Conservation (phyloP, 2,797 vertebrate species). For the Macropus fuliginosus region DNA sequence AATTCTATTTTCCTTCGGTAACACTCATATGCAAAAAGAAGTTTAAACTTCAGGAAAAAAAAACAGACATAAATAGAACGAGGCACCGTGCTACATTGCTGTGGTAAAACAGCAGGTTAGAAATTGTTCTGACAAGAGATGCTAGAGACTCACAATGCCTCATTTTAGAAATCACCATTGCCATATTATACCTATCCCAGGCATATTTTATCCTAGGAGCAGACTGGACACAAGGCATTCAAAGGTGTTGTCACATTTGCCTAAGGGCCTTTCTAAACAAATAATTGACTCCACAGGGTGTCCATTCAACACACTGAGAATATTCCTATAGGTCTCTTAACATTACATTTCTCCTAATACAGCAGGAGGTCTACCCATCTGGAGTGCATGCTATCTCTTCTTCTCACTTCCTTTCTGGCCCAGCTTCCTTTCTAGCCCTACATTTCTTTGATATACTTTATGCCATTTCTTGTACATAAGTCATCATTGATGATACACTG, state of each 20-base stretch:
- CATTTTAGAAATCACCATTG: background rate
- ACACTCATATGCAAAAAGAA: background rate
- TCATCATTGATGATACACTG: background rate
- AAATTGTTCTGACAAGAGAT: background rate
- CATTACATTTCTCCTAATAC: background rate
- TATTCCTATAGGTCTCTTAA: background rate
- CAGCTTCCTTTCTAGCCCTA: background rate
- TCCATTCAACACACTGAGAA: background rate
- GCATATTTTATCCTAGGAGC: background rate
- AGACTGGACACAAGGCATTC: background rate
- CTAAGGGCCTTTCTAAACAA: background rate
- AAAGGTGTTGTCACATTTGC: background rate
- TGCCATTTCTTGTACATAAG: background rate
- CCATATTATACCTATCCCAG: background rate
- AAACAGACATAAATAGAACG: background rate
- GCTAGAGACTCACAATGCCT: background rate
- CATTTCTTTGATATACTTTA: background rate
- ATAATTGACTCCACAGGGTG: background rate
- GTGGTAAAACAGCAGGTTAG: background rate
- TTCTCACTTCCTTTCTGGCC: background rate
- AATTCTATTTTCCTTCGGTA: background rate
- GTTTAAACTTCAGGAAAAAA: background rate
- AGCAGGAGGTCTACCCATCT: background rate
- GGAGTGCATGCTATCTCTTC: background rate
- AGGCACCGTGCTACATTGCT: background rate